Evolutionary conservation across 2,888 invertebrate species (phyloP).

Genomic region (Pristionchus japonicus): DNA sequence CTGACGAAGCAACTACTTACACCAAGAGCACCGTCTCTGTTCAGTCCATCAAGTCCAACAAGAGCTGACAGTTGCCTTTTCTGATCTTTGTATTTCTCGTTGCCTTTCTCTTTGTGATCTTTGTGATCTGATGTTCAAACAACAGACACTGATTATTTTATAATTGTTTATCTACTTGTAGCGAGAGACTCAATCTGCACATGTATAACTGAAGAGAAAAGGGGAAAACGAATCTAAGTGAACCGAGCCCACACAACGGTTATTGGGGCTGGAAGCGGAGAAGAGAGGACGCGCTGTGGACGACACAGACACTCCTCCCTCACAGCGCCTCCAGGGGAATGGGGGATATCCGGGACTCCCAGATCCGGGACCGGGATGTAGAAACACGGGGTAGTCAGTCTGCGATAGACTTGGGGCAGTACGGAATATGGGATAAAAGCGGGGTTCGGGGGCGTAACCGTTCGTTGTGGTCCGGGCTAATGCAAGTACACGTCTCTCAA

Average conservation of each 20-base stretch:
- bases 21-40: background rate
- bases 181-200: conserved; percentile 23
- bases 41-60: background rate
- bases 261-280: background rate
- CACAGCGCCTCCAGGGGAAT: background rate
- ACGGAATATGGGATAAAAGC: background rate
- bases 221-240: conserved; percentile 9
- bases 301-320: background rate
- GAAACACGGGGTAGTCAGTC: background rate
- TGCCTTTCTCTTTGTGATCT: background rate
- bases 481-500: conserved; percentile 35
- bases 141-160: background rate
- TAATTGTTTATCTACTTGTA: conserved; percentile 37
- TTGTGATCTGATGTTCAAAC: no score
- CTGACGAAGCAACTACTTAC: background rate
- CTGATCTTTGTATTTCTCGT: background rate
- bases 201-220: background rate
- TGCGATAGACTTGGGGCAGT: conserved; percentile 23
- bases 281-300: background rate
- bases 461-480: background rate
- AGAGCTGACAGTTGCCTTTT: background rate
- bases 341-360: no score
- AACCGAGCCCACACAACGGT: conserved; percentile 37
- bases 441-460: conserved; percentile 15
- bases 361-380: no score